Evolutionary conservation across 2,888 invertebrate species (phyloP), one percentile per base, ranked within the genome.

Genomic region (Dendrolimus pini): DNA sequence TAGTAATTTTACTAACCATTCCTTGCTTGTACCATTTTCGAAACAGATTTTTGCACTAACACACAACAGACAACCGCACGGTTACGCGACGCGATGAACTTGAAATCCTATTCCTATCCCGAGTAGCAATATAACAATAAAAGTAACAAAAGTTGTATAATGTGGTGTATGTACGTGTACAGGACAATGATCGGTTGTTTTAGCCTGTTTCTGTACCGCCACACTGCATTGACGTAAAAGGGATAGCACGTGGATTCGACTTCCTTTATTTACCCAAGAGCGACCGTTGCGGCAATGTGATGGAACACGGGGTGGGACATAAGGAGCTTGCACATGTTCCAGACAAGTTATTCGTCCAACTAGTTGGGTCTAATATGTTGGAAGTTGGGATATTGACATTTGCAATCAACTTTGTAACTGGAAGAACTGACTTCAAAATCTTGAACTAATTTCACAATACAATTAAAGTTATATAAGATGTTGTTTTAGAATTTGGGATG

Each of bases 81-180:
- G 53, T 57, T 53, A 54, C 55, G 47, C 57, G 42, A 53, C 41
- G 13, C 57, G 57, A 13, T 41, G 52, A 10, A 53, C 57, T 53
- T 41, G 53, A 55, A 55, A 59, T 55, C 56, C 57, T 59, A 55
- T 47, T 47, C 47, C 47, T 47, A 47, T 47, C 47, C 47, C 47
- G 9, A 47, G 9, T 47, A 47, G 9, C 0, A 47, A 47, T 47
- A 47, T 47, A 47, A 47, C 47, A 47, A 47, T 47, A 47, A 47
- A 47, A 47, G 9, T 47, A 47, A 47, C 47, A 47, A 47, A 2
- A 47, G 47, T 47, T 9, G 47, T 47, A 47, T 47, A 47, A 47
- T 47, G 47, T 47, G 9, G 47, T 12, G 47, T 47, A 47, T 9
- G 47, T 47, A 12, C 47, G 47, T 47, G 47, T 47, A 47, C 12